phyloP scores from a whole-genome alignment of 2,113 vertebrate species.

The Aix galericulata region DNA sequence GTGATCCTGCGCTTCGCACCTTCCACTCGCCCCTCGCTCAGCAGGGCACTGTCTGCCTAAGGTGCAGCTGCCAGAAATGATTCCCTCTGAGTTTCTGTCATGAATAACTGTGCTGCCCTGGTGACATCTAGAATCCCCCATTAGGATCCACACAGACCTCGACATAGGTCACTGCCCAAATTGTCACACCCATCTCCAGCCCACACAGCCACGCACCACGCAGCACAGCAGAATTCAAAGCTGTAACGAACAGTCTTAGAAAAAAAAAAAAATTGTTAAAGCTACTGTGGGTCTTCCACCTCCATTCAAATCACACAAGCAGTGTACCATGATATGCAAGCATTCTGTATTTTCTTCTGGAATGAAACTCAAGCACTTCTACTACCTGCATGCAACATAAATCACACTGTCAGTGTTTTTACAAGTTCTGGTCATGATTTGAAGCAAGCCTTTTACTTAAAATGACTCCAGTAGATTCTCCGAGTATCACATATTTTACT shows the following conservation, averaged over 20 bases:
- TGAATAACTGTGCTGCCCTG: background rate
- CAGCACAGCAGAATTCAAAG: background rate
- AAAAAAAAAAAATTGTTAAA: background rate
- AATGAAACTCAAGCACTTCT: background rate
- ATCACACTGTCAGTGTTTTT: background rate
- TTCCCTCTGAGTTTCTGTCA: background rate
- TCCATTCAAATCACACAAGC: background rate
- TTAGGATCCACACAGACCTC: background rate
- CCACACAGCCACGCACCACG: accelerated
- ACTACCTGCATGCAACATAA: background rate
- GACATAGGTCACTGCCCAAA: background rate
- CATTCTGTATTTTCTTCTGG: background rate
- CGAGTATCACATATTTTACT: background rate
- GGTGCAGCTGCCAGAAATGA: background rate
- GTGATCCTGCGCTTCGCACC: accelerated
- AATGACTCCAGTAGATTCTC: background rate
- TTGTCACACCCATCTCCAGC: background rate
- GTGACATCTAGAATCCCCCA: background rate
- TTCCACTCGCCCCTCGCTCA: background rate
- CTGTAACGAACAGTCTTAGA: background rate
- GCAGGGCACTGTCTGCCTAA: accelerated
- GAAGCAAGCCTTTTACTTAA: background rate
- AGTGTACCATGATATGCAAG: background rate
- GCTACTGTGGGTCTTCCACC: accelerated
- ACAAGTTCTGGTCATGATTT: background rate